A percentile compares a stretch with the other conserved stretches of the same genome.
These are phyloP conservation scores for Ramphastos sulfuratus DNA, from an alignment of 2,113 vertebrate species.

Conservation along the genomic window DNA sequence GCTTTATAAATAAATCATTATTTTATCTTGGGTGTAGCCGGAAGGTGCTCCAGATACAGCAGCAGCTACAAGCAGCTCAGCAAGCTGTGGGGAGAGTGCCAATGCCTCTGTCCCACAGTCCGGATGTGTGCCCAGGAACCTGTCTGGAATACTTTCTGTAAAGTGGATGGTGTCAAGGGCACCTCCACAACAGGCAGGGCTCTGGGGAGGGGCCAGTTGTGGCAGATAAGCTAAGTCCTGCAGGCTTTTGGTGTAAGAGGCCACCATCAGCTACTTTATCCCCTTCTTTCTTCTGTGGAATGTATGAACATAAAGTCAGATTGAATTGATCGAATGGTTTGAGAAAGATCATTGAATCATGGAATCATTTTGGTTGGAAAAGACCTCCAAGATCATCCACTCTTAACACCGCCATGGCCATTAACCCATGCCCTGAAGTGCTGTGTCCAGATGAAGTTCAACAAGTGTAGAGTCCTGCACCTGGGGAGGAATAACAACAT, in stretches of 20 bases:
- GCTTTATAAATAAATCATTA: neutral
- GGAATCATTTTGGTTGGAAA: no score
- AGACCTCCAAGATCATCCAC: no score
- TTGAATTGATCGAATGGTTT: no score
- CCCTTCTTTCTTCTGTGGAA: neutral
- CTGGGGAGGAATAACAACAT: no score
- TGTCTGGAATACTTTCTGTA: neutral
- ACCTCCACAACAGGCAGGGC: neutral
- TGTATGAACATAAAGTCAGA: neutral
- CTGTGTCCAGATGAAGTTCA: no score
- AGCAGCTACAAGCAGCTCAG: neutral
- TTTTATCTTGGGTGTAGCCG: neutral
- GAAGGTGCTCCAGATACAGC: neutral
- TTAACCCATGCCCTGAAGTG: no score
- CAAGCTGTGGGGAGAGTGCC: neutral
- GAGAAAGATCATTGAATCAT: no score
- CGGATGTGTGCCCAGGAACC: neutral
- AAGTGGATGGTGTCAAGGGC: constrained; percentile 22
- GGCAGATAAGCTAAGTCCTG: neutral
- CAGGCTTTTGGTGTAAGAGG: neutral
- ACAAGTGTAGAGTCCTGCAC: no score
- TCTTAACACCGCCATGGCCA: no score
- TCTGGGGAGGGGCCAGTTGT: neutral
- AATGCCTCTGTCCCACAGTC: neutral
- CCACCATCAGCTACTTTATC: neutral